Base-by-base conservation (phyloP, 1,140 invertebrate species). In the Euura lappo region DNA sequence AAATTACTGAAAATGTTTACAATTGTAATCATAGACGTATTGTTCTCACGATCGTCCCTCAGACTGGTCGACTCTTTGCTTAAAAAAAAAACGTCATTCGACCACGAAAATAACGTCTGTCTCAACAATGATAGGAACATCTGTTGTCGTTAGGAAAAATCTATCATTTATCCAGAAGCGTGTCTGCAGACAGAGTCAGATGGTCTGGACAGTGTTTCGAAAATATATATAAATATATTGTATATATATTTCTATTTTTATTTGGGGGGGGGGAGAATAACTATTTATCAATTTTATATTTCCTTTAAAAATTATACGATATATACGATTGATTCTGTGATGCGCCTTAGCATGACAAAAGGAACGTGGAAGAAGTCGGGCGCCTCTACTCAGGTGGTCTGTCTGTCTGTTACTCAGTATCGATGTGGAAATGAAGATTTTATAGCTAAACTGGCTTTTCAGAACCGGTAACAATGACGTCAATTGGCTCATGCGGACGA, bases 1-100 rank as follows among this genome's bases (percentile, higher is more conserved):
- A 6, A 60, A 60, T 60, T 60, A 60, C 51, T 60, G 51, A n/a
- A 60, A 60, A 60, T 60, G 51, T 60, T 60, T 60, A 60, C 51
- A 60, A 60, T 60, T 60, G 51, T 60, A 60, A 60, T 60, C 51
- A 6, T 60, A 60, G 51, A 60, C 51, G 51, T 60, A 60, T 60
- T 60, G 51, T 60, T 60, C 51, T 60, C 51, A 8, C 13, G 8
- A 60, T 60, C 51, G 51, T 60, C 51, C 28, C 28, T 28, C 28
- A 28, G 28, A 28, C 28, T 28, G 28, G 28, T 28, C 28, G 28
- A 28, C 28, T 28, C 28, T 28, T 28, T 28, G 28, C 28, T 28
- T 28, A 28, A 28, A 28, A 1, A 28, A 28, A 28, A 28, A 28
- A 28, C 28, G 28, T 28, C 28, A 28, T 28, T 28, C 28, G 28